phyloP scores from a whole-genome alignment of 2,888 invertebrate genomes.

The Drosophila lutescens region DNA sequence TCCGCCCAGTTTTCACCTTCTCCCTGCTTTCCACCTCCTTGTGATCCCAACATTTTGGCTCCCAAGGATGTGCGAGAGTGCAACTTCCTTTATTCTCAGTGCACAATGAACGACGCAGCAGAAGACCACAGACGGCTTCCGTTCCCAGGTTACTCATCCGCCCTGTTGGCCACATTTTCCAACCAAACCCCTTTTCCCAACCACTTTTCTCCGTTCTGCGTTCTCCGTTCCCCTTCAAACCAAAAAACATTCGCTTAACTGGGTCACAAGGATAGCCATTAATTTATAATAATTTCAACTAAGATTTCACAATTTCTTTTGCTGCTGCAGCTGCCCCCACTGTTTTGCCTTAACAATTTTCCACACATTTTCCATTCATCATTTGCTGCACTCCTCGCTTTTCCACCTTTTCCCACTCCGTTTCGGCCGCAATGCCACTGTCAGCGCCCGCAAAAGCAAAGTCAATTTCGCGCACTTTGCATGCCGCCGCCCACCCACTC shows the following conservation, averaged over 20 bases:
- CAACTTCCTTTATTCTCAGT: conserved; percentile 53
- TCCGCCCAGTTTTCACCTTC: background rate
- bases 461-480: conserved; percentile 80
- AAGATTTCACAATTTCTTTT: conserved; percentile 80
- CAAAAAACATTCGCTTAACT: conserved; percentile 67
- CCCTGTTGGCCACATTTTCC: conserved; percentile 19
- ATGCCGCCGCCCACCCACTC: conserved; percentile 44
- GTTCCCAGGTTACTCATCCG: conserved; percentile 30
- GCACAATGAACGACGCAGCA: conserved; percentile 54
- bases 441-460: conserved; percentile 79
- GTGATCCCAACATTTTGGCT: conserved; percentile 22
- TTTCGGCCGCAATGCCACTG: conserved; percentile 66
- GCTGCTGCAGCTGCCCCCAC: conserved; percentile 40
- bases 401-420: background rate
- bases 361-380: conserved; percentile 76
- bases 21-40: background rate
- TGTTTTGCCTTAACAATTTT: conserved; percentile 74
- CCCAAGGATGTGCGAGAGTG: conserved; percentile 56
- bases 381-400: conserved; percentile 50
- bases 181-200: background rate
- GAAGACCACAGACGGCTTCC: conserved; percentile 47
- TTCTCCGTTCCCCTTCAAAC: conserved; percentile 2
- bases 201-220: background rate
- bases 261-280: conserved; percentile 78
- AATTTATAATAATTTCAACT: conserved; percentile 80